Evolutionary conservation across 1,140 invertebrate genomes (phyloP).

Genomic region (Sarcophaga bullata): DNA sequence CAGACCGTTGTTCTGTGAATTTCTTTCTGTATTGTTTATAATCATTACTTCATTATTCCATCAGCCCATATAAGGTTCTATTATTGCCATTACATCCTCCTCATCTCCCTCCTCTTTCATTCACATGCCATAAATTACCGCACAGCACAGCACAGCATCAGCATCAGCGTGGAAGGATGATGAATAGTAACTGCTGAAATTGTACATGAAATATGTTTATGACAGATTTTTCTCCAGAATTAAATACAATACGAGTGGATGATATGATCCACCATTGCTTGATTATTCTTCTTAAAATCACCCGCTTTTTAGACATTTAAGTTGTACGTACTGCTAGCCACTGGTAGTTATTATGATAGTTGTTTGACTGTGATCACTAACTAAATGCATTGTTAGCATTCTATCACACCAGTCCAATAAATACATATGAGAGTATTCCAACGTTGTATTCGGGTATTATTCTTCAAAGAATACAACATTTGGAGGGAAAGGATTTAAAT

Average conservation of each 20-base stretch:
- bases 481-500: not conserved
- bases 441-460: not conserved
- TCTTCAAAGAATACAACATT: too few species aligned
- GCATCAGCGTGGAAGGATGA: not conserved
- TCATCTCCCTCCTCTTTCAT: not conserved
- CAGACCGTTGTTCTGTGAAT: too few species aligned
- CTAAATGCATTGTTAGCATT: not conserved
- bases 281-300: not conserved
- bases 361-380: not conserved
- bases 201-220: slow-evolving; percentile 19
- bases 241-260: not conserved
- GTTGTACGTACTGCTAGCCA: not conserved
- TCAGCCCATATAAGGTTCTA: not conserved
- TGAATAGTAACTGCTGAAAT: not conserved
- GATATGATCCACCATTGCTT: not conserved
- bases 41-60: slow-evolving; percentile 19
- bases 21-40: not conserved
- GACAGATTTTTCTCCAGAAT: slow-evolving; percentile 6
- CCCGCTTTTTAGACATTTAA: not conserved
- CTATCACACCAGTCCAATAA: not conserved
- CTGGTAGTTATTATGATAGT: not conserved
- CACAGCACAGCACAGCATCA: not conserved
- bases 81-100: not conserved
- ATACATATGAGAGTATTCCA: not conserved
- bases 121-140: not conserved